Evolutionary conservation across 2,113 vertebrate genomes (phyloP).

Genomic region (Pteruthius melanotis): DNA sequence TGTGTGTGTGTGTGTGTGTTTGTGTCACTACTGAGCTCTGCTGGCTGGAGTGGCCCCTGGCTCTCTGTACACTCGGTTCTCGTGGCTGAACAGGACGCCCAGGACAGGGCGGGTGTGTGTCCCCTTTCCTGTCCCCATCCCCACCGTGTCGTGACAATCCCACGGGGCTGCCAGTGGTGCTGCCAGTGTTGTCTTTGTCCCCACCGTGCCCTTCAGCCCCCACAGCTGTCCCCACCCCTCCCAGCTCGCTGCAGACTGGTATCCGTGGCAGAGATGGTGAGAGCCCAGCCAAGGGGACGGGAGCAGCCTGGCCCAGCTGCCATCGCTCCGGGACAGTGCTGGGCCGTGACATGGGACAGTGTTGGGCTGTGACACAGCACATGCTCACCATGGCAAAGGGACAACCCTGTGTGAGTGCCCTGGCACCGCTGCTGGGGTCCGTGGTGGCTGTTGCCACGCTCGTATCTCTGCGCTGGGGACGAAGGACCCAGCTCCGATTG

Average conservation of each 20-base stretch:
- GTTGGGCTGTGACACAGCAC: neutral
- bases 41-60: neutral
- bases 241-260: neutral
- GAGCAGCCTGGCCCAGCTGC: neutral
- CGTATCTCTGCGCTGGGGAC: fast-evolving
- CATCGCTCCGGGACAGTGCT: fast-evolving
- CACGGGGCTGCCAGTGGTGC: fast-evolving
- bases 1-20: too few species aligned
- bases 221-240: neutral
- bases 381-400: neutral
- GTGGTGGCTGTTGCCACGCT: neutral
- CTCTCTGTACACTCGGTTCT: fast-evolving
- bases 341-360: neutral
- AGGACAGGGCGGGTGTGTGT: fast-evolving
- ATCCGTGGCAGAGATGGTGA: neutral
- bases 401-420: neutral
- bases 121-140: neutral
- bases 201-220: fast-evolving
- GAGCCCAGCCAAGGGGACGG: neutral
- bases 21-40: neutral
- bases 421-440: fast-evolving
- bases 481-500: neutral
- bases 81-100: fast-evolving
- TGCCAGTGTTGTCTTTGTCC: fast-evolving
- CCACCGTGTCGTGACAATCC: fast-evolving